These are phyloP conservation scores for Coelinius sp. DNA, from an alignment of 2,888 invertebrate species.

Conservation along the genomic window DNA sequence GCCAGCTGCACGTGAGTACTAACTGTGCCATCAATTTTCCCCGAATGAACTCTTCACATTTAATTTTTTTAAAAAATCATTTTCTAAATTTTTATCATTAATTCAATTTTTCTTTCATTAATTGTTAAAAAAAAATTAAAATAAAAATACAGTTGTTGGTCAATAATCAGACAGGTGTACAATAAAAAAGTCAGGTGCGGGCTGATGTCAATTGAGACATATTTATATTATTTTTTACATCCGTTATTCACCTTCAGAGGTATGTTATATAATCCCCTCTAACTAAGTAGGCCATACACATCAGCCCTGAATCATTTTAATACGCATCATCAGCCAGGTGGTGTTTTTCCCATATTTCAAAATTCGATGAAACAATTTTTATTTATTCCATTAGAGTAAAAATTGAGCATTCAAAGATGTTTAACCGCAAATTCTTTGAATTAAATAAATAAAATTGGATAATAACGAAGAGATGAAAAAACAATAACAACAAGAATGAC, in stretches of 20 bases:
- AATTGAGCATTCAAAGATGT: neutral
- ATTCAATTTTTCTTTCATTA: too few species aligned
- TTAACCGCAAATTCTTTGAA: neutral
- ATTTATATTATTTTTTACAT: neutral
- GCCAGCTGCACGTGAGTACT: neutral
- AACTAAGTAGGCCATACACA: neutral
- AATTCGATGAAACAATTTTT: neutral
- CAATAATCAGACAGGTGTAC: conserved; percentile 21
- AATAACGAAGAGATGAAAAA: neutral
- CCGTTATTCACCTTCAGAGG: neutral
- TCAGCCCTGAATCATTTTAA: neutral
- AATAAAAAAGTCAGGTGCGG: neutral
- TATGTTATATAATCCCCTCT: neutral
- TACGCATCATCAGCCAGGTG: neutral
- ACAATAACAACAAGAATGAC: conserved; percentile 32
- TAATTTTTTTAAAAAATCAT: neutral
- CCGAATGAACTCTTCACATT: neutral
- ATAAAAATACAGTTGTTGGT: neutral
- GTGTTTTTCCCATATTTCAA: neutral
- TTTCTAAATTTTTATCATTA: too few species aligned
- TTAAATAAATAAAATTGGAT: neutral
- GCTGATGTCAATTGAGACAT: neutral
- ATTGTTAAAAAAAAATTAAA: too few species aligned
- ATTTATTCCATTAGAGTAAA: neutral
- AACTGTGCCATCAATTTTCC: neutral